Evolutionary conservation across 2,888 invertebrate genomes (phyloP).

Genomic region (Pteria penguin): DNA sequence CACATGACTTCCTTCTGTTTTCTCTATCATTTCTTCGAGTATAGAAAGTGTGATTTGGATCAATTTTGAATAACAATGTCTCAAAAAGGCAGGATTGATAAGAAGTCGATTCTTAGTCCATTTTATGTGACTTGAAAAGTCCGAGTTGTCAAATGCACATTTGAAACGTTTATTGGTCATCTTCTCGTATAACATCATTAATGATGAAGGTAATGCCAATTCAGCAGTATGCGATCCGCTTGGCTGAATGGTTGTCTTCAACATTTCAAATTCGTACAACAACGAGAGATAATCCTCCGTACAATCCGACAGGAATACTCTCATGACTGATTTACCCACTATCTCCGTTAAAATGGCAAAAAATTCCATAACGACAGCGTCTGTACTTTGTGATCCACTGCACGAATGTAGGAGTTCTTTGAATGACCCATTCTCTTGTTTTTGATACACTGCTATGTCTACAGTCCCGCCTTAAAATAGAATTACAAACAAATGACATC

Average conservation of each 20-base stretch:
- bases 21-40: not conserved
- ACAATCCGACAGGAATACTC: not conserved
- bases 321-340: not conserved
- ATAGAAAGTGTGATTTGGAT: not conserved
- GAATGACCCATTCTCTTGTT: not conserved
- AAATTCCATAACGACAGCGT: not conserved
- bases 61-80: not conserved
- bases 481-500: too few species aligned
- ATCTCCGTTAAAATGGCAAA: not conserved
- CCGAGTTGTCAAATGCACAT: not conserved
- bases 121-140: not conserved
- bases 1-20: not conserved
- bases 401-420: not conserved
- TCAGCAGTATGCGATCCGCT: not conserved
- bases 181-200: not conserved
- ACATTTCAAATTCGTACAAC: constrained; percentile 7
- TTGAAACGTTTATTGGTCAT: not conserved
- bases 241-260: not conserved
- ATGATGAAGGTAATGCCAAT: not conserved
- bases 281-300: constrained; percentile 1
- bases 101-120: not conserved
- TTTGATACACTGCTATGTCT: constrained; percentile 11
- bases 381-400: constrained; percentile 3
- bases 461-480: constrained; percentile 3
- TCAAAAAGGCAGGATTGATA: not conserved